These are phyloP conservation scores for Phycodurus eques DNA, from an alignment of 2,113 vertebrate genomes.

Conservation along the genomic window DNA sequence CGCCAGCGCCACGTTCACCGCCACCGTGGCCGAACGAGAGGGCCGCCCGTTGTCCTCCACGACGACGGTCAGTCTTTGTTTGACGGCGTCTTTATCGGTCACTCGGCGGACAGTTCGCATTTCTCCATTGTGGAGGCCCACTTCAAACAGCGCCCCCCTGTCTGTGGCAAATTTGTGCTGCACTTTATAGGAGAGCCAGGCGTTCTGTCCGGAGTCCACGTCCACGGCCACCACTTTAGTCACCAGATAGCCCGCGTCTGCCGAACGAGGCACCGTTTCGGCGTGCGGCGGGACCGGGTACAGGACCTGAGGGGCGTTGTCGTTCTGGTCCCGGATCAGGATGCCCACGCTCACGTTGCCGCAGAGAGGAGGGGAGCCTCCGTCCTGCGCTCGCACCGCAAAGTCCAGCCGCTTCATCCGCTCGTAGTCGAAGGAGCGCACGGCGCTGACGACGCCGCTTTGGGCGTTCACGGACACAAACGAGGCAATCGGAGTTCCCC, in stretches of 20 bases:
- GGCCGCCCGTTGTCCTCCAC: conserved; percentile 9
- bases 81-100: conserved; percentile 5
- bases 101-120: conserved; percentile 3
- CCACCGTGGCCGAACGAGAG: not conserved
- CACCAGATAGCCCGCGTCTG: not conserved
- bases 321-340: conserved; percentile 1
- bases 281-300: not conserved
- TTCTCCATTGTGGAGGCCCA: conserved; percentile 10
- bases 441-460: conserved; percentile 45
- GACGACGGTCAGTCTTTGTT: conserved; percentile 3
- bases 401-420: conserved; percentile 43
- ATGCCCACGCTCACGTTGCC: conserved; percentile 10
- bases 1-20: conserved; percentile 3
- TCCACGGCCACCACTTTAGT: conserved; percentile 9
- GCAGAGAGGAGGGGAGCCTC: conserved; percentile 35
- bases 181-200: conserved; percentile 8
- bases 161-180: not conserved
- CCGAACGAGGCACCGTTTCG: conserved; percentile 8
- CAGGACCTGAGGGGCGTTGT: conserved; percentile 2
- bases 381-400: conserved; percentile 31
- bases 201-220: conserved; percentile 7
- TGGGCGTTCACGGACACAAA: conserved; percentile 66
- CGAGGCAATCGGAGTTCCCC: conserved; percentile 21
- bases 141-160: conserved; percentile 6
- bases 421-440: conserved; percentile 68